These are phyloP conservation scores for Caenorhabditis sulstoni DNA, from an alignment of 2,888 invertebrate genomes.

Conservation along the genomic window DNA sequence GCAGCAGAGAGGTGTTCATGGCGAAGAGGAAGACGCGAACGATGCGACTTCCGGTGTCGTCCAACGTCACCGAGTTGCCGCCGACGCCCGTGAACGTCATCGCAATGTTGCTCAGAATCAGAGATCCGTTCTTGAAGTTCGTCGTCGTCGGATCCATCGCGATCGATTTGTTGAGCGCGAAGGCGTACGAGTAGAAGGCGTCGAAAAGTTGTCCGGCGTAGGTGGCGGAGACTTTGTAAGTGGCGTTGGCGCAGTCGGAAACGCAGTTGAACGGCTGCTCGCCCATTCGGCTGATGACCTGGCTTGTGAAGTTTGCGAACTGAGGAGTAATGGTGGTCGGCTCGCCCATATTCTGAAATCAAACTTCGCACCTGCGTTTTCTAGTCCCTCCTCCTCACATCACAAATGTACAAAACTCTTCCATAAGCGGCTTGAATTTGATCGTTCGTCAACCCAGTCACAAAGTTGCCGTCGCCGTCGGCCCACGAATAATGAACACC, in stretches of 20 bases:
- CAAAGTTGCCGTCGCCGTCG: constrained; percentile 25
- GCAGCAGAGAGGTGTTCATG: constrained; percentile 39
- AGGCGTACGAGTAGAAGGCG: constrained; percentile 53
- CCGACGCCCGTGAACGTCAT: constrained; percentile 52
- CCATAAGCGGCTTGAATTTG: constrained; percentile 35
- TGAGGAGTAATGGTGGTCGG: constrained; percentile 20
- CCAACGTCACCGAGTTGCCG: constrained; percentile 27
- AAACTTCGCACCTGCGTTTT: neutral
- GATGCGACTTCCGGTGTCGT: constrained; percentile 52
- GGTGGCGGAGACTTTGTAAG: constrained; percentile 41
- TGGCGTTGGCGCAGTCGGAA: constrained; percentile 36
- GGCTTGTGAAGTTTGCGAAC: constrained; percentile 37
- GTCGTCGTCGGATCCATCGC: constrained; percentile 38
- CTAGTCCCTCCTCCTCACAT: constrained; percentile 13
- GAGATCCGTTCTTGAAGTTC: constrained; percentile 36
- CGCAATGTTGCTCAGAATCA: constrained; percentile 33
- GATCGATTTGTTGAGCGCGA: constrained; percentile 51
- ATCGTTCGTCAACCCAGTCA: constrained; percentile 20
- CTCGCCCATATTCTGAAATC: constrained; percentile 39
- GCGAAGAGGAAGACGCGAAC: constrained; percentile 45
- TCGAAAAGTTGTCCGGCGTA: constrained; percentile 59
- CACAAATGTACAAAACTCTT: constrained; percentile 41
- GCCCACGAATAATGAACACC: constrained; percentile 40
- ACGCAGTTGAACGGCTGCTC: constrained; percentile 45
- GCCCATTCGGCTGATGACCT: constrained; percentile 39